These are phyloP conservation scores for Vesta saturnalis DNA, from an alignment of 2,888 invertebrate genomes.

Conservation along the genomic window DNA sequence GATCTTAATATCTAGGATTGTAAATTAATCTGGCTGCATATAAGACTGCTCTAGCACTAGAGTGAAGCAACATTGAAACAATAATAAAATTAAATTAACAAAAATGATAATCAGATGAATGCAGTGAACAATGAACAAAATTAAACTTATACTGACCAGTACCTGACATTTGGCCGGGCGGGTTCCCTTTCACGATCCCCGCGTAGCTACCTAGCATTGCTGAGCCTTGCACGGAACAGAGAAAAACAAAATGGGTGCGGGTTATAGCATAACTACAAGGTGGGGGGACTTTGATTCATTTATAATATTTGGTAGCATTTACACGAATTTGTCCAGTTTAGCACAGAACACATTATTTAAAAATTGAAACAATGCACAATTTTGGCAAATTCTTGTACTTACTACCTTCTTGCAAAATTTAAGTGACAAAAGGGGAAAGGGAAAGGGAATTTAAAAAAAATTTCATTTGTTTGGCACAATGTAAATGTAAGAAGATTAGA, in stretches of 20 bases:
- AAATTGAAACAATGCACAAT: neutral
- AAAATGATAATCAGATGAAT: conserved; percentile 9
- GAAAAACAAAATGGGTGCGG: conserved; percentile 55
- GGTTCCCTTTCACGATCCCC: conserved; percentile 88
- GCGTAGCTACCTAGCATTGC: conserved; percentile 80
- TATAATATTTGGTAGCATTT: neutral
- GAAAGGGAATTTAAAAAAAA: neutral
- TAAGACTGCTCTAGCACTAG: no score
- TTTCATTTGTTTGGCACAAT: conserved; percentile 30
- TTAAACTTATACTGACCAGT: conserved; percentile 67
- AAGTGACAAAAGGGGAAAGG: neutral
- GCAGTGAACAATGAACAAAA: conserved; percentile 25
- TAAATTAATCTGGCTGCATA: no score
- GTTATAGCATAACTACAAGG: conserved; percentile 54
- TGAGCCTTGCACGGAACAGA: conserved; percentile 63
- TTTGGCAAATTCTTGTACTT: conserved; percentile 2
- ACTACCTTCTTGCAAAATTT: neutral
- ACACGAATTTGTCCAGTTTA: neutral
- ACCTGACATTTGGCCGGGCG: conserved; percentile 88
- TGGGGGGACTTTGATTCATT: conserved; percentile 18
- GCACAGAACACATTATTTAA: neutral
- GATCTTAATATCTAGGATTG: no score
- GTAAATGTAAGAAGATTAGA: conserved; percentile 29
- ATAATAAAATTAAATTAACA: neutral
- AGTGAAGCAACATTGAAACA: no score